These are phyloP conservation scores for Sialis fuliginosa DNA, from an alignment of 2,888 invertebrate species.

Conservation along the genomic window DNA sequence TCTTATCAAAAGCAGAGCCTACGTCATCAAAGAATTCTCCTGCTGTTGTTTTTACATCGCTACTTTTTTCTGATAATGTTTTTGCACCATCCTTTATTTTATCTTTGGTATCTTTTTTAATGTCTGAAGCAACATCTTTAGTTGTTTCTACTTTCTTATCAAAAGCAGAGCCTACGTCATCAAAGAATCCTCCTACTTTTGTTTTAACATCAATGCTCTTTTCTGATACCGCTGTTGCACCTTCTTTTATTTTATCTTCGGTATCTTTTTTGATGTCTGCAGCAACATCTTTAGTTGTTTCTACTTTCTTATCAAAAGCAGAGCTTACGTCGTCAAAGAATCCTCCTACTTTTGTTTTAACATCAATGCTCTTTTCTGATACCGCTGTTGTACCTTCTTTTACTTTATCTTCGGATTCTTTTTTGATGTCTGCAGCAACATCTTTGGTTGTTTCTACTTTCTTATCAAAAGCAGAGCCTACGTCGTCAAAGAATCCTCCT, in stretches of 20 bases:
- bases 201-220: slow-evolving; percentile 8
- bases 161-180: slow-evolving; percentile 13
- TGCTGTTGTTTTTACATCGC: too few species aligned
- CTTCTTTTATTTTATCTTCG: not conserved
- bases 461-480: slow-evolving; percentile 17
- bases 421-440: not conserved
- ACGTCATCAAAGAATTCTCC: too few species aligned
- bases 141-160: slow-evolving; percentile 9
- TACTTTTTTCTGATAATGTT: too few species aligned
- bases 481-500: not conserved
- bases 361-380: not conserved
- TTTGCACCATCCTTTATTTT: too few species aligned
- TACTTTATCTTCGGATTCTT: slow-evolving; percentile 5
- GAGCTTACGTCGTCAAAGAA: slow-evolving; percentile 3
- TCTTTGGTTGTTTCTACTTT: slow-evolving; percentile 18
- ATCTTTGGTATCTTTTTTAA: slow-evolving; percentile 8
- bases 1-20: too few species aligned
- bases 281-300: slow-evolving; percentile 6
- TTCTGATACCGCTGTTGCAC: not conserved
- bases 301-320: not conserved
- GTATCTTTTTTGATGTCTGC: not conserved
- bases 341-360: not conserved
- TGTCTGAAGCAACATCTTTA: slow-evolving; percentile 8
- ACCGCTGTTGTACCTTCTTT: slow-evolving; percentile 1
- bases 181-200: not conserved